These are phyloP conservation scores for Cassiopea xamachana DNA, from an alignment of 30 jellyfish, hydroid and myxozoan species.

Conservation along the genomic window DNA sequence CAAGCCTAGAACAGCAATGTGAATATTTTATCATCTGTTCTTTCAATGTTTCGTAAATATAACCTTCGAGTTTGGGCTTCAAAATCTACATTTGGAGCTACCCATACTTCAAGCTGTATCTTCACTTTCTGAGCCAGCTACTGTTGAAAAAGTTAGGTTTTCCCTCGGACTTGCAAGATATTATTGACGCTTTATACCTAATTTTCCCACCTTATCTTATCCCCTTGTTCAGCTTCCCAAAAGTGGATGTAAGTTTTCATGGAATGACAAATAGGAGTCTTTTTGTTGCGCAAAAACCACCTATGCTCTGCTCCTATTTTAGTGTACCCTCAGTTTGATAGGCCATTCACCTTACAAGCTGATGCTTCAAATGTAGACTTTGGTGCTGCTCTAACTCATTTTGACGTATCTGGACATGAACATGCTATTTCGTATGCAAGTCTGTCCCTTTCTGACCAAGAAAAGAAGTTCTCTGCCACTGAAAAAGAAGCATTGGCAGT, in stretches of 20 bases:
- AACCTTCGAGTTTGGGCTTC: slow-evolving; percentile 44
- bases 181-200: slow-evolving; percentile 51
- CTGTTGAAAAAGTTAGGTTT: slow-evolving; percentile 41
- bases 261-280: slow-evolving; percentile 37
- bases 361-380: slow-evolving; percentile 62
- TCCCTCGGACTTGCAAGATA: slow-evolving; percentile 71
- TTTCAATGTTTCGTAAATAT: slow-evolving; percentile 34
- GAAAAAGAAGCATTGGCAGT: slow-evolving; percentile 70
- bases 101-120: slow-evolving; percentile 51
- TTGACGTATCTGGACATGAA: slow-evolving; percentile 23
- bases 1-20: slow-evolving; percentile 25
- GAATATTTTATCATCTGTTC: slow-evolving; percentile 38
- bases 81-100: slow-evolving; percentile 61
- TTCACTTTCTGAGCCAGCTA: slow-evolving; percentile 12
- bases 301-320: slow-evolving; percentile 53
- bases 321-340: slow-evolving; percentile 41
- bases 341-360: slow-evolving; percentile 50
- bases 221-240: slow-evolving; percentile 37
- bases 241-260: slow-evolving; percentile 21
- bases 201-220: slow-evolving; percentile 39
- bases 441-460: slow-evolving; percentile 37
- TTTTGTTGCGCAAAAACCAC: slow-evolving; percentile 2
- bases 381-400: slow-evolving; percentile 61
- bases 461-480: slow-evolving; percentile 64
- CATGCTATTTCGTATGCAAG: slow-evolving; percentile 50